These are phyloP conservation scores for Xiphydria camelus DNA, from an alignment of 2,888 invertebrate species.

Conservation along the genomic window DNA sequence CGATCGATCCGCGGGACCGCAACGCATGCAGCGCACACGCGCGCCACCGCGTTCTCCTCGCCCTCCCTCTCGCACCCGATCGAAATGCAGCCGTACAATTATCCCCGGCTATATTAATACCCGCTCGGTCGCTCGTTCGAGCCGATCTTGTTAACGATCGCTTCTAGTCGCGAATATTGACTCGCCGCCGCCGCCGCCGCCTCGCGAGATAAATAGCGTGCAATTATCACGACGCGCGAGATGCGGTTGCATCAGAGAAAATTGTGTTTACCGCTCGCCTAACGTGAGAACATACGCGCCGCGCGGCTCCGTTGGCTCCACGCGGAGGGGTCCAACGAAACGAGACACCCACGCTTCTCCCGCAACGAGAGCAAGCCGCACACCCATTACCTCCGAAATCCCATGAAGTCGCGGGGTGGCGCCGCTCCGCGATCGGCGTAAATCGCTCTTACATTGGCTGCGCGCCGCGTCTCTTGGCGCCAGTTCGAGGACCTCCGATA, in stretches of 20 bases:
- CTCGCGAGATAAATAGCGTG: slow-evolving; percentile 6
- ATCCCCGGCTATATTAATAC: slow-evolving; percentile 36
- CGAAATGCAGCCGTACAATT: slow-evolving; percentile 43
- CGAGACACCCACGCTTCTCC: too few species aligned
- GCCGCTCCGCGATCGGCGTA: too few species aligned
- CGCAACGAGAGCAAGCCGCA: too few species aligned
- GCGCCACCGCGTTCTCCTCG: background rate
- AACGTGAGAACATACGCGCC: too few species aligned
- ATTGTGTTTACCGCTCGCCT: background rate
- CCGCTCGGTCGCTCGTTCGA: slow-evolving; percentile 11
- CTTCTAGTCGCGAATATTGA: slow-evolving; percentile 37
- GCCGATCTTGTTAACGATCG: slow-evolving; percentile 24
- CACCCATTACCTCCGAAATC: too few species aligned
- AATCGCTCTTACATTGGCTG: too few species aligned
- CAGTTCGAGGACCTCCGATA: background rate
- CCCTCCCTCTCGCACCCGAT: too few species aligned
- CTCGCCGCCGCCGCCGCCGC: slow-evolving; percentile 32
- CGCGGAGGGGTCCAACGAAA: too few species aligned
- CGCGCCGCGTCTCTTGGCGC: too few species aligned
- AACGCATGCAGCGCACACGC: slow-evolving; percentile 18
- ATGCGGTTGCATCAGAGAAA: slow-evolving; percentile 5
- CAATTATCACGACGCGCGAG: background rate
- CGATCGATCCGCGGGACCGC: slow-evolving; percentile 27
- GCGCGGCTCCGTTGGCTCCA: too few species aligned
- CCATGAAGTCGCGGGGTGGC: too few species aligned